A percentile compares a stretch with the other conserved stretches of the same genome.
phyloP scores from a whole-genome alignment of 2,797 vertebrate genomes.

The Amniataba percoides region DNA sequence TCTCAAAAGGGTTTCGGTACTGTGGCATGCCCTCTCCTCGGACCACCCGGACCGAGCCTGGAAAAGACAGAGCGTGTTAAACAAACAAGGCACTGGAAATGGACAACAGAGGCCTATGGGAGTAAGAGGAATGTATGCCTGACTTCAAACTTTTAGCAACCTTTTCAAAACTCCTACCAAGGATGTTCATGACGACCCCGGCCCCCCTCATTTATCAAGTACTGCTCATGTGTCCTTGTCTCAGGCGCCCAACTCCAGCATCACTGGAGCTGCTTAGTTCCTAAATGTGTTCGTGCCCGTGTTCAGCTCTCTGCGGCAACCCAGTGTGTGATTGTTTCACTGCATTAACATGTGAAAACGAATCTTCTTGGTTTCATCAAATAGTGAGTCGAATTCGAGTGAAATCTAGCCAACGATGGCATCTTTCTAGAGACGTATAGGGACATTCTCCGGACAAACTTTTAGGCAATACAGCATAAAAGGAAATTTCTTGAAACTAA shows the following conservation, averaged over 20 bases:
- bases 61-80: background rate
- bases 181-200: background rate
- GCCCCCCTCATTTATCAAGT: constrained; percentile 13
- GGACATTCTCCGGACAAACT: background rate
- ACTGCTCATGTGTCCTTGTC: background rate
- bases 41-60: constrained; percentile 94
- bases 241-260: background rate
- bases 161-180: background rate
- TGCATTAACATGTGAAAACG: background rate
- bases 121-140: background rate
- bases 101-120: background rate
- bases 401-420: background rate
- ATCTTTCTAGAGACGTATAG: background rate
- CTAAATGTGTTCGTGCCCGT: background rate
- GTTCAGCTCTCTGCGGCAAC: constrained; percentile 13
- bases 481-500: background rate
- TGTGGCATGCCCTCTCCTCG: constrained; percentile 98
- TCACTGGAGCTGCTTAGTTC: background rate
- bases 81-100: background rate
- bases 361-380: background rate
- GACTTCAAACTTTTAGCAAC: background rate
- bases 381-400: background rate
- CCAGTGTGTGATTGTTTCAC: background rate
- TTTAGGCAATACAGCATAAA: background rate
- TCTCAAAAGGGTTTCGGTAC: constrained; percentile 98